Percentiles rank a stretch among this genome's conserved stretches.
phyloP scores from a whole-genome alignment of 23 tunicate genomes.

The Phallusia fumigata region DNA sequence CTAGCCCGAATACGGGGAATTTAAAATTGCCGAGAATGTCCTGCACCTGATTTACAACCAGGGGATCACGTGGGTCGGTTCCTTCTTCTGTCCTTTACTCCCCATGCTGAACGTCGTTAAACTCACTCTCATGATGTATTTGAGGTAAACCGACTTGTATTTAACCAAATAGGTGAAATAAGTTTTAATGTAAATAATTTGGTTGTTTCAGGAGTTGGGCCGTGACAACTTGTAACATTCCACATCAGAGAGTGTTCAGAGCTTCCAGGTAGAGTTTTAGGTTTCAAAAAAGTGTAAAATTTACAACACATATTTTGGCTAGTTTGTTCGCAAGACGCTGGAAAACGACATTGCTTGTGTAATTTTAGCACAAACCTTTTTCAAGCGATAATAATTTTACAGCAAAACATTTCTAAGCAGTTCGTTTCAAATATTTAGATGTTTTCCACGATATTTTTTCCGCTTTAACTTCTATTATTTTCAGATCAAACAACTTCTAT shows the following conservation, averaged over 20 bases:
- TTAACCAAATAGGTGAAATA: no score
- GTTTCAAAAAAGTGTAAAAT: no score
- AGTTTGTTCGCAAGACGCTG: no score
- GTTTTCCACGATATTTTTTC: no score
- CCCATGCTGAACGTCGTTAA: constrained; percentile 61
- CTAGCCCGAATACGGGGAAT: constrained; percentile 81
- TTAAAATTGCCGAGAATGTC: constrained; percentile 83
- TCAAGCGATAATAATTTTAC: no score
- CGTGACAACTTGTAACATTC: constrained; percentile 70
- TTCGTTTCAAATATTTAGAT: no score
- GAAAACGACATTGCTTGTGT: no score
- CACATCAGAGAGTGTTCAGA: constrained; percentile 66
- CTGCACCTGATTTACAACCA: constrained; percentile 73
- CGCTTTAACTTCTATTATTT: no score
- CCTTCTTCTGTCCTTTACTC: constrained; percentile 79
- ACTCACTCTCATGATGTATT: constrained; percentile 53
- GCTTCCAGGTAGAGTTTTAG: constrained; percentile 81
- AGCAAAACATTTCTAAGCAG: no score
- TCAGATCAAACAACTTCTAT: constrained; percentile 80
- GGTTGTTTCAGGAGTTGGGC: constrained; percentile 66
- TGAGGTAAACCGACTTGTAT: constrained; percentile 29
- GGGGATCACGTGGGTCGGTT: constrained; percentile 77
- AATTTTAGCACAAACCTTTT: no score
- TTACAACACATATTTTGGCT: no score
- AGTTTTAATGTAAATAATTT: no score